Percentiles rank a stretch among this genome's conserved stretches.
Evolutionary conservation across 2,797 vertebrate species (phyloP).

Genomic region (Micrastur ruficollis): DNA sequence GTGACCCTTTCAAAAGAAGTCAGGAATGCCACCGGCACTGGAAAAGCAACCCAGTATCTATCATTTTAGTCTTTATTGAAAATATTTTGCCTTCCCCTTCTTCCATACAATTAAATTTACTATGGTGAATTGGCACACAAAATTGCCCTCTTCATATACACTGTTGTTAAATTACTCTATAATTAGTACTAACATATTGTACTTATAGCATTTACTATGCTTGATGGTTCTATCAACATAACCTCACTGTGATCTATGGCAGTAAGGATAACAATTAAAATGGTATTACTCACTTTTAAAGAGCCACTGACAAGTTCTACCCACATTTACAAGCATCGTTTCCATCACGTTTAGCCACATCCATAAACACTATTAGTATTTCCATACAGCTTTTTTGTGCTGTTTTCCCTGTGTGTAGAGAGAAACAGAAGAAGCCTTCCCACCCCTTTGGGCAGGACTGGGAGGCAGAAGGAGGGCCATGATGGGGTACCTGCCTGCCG

Average conservation of each 20-base stretch:
- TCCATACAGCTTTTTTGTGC: background rate
- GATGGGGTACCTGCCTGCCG: background rate
- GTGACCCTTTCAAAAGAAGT: background rate
- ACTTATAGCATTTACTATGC: conserved; percentile 34
- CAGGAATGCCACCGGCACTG: background rate
- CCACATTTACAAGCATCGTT: background rate
- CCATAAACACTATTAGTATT: background rate
- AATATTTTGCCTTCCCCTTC: conserved; percentile 15
- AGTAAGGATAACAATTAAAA: conserved; percentile 22
- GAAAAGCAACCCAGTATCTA: background rate
- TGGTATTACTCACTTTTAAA: conserved; percentile 38
- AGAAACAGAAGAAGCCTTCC: background rate
- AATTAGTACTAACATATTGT: conserved; percentile 54
- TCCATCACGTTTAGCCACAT: background rate
- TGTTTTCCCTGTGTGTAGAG: background rate
- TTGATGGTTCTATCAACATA: conserved; percentile 34
- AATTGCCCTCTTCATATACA: conserved; percentile 11
- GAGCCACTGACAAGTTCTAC: background rate
- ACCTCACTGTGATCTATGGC: conserved; percentile 43
- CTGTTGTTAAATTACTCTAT: conserved; percentile 35
- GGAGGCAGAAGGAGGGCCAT: background rate
- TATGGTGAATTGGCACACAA: conserved; percentile 12
- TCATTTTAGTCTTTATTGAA: background rate
- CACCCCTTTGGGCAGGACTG: background rate
- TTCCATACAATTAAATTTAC: conserved; percentile 4